Evolutionary conservation across 2,113 vertebrate species (phyloP).

Genomic region (Melanostigma gelatinosum): DNA sequence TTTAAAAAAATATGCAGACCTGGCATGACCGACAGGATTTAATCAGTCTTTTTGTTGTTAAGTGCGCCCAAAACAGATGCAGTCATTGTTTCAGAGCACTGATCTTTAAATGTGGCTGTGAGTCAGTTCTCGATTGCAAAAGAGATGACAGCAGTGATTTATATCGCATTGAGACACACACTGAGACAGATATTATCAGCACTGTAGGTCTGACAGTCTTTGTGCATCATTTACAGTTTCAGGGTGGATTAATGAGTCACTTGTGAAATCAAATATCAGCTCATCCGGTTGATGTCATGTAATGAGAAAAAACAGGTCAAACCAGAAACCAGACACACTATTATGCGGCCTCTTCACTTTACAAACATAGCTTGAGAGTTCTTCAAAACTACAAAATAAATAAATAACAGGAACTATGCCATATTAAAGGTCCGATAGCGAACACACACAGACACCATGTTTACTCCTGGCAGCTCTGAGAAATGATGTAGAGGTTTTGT

Average conservation of each 20-base stretch:
- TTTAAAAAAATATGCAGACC: neutral
- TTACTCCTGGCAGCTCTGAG: slow-evolving; percentile 24
- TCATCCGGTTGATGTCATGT: slow-evolving; percentile 17
- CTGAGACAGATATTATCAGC: slow-evolving; percentile 11
- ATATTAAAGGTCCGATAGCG: slow-evolving; percentile 2
- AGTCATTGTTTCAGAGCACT: neutral
- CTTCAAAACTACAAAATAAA: slow-evolving; percentile 12
- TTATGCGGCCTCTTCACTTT: slow-evolving; percentile 29
- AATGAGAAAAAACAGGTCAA: slow-evolving; percentile 13
- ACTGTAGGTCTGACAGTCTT: neutral
- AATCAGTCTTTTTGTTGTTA: neutral
- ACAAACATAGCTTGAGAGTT: slow-evolving; percentile 22
- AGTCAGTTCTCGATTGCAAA: slow-evolving; percentile 37
- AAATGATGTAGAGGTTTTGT: slow-evolving; percentile 34
- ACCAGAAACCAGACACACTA: slow-evolving; percentile 37
- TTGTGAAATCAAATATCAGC: slow-evolving; percentile 47
- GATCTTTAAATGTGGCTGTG: neutral
- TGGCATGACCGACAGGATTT: slow-evolving; percentile 1
- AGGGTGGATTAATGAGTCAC: slow-evolving; percentile 11
- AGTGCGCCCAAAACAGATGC: neutral
- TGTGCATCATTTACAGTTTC: slow-evolving; percentile 40
- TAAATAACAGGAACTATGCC: neutral
- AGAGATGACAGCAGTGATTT: slow-evolving; percentile 33
- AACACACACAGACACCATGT: neutral
- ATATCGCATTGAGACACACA: slow-evolving; percentile 21